These are phyloP conservation scores for Ophiothrix spiculata DNA, from an alignment of 35 echinoderm and acorn worm species.

Conservation along the genomic window DNA sequence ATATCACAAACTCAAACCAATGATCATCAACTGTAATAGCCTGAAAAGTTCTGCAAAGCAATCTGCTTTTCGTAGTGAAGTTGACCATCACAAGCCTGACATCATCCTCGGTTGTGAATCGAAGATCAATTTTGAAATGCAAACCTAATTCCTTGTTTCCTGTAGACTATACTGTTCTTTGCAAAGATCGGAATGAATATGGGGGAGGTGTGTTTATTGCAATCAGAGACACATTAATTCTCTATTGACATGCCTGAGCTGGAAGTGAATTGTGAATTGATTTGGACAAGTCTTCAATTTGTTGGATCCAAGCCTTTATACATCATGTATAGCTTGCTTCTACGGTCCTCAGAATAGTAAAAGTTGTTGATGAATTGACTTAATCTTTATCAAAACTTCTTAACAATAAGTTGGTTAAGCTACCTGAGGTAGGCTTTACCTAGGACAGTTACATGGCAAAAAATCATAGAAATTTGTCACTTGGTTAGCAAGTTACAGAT, in stretches of 20 bases:
- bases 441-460: too few relatives aligned
- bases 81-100: slow-evolving; percentile 3
- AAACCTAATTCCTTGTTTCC: slow-evolving; percentile 17
- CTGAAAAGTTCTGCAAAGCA: slow-evolving; percentile 20
- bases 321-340: too few relatives aligned
- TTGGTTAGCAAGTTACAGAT: too few relatives aligned
- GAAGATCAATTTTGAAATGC: neutral
- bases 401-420: too few relatives aligned
- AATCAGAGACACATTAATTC: neutral
- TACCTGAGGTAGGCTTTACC: too few relatives aligned
- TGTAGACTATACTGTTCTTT: neutral
- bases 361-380: slow-evolving; percentile 3
- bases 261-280: slow-evolving; percentile 11
- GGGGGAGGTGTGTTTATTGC: neutral
- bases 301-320: slow-evolving; percentile 1
- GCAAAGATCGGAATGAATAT: neutral
- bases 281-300: slow-evolving; percentile 27
- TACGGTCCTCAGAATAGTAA: slow-evolving; percentile 1
- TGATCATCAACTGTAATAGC: slow-evolving; percentile 39
- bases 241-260: neutral
- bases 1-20: slow-evolving; percentile 1
- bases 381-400: neutral
- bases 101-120: slow-evolving; percentile 23
- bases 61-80: neutral
- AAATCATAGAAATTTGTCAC: too few relatives aligned